Evolutionary conservation across 1,140 invertebrate species (phyloP), one percentile per base, ranked within the genome.

Genomic region (Pogonomyrmex barbatus): DNA sequence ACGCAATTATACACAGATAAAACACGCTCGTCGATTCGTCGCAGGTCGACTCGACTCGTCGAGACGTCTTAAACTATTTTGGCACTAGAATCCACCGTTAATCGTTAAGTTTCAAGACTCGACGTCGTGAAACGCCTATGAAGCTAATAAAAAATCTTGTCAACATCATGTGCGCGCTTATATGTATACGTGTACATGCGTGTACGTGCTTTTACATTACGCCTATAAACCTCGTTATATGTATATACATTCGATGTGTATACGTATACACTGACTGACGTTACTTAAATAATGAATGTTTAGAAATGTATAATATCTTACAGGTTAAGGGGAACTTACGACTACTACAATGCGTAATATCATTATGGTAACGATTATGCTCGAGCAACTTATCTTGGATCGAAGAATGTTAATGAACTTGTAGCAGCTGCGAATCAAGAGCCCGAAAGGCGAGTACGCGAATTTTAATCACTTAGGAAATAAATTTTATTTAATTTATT

Each of bases 31-130:
- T 88, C 84, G 85, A 45, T 47, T 70, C 54, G 30, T 54, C 54
- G 30, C 52, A 45, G 83, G 42, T 47, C 42, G 65, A 68, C 30
- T 67, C 65, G 65, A 68, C 47, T 50, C 65, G 87, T 50, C 65
- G 87, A 89, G 56, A 87, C 84, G 78, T 77, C 89, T 93, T 92
- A 93, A 92, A 93, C 91, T 93, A 93, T 92, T 93, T 93, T 93
- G 92, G 92, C 92, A 93, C 92, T 93, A 92, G 83, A 93, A 93
- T 93, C 83, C 92, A 93, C 24, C 89, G 63, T 92, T 92, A 62
- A 87, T 71, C 83, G 39, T 75, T 86, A 75, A 79, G 79, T 86
- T 52, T 89, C 79, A 87, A 91, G 63, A 62, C 24, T 62, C 39
- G 78, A 73, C 88, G 68, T 71, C 4, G 52, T 77, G n/a, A 83